These are phyloP conservation scores for Onychorhynchus coronatus DNA, from an alignment of 2,113 vertebrate genomes.

Conservation along the genomic window DNA sequence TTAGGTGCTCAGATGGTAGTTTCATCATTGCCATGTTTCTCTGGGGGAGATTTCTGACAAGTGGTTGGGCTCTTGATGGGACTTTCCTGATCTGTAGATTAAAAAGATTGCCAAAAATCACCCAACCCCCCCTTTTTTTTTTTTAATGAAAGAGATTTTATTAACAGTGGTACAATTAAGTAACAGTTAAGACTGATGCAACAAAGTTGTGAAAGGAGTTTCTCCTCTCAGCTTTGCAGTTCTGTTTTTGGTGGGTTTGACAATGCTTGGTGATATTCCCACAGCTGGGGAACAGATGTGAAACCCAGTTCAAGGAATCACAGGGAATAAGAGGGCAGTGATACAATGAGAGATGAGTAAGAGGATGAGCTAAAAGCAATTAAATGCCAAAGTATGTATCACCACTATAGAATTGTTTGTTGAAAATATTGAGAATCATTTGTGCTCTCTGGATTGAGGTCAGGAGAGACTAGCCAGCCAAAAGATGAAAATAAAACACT, in stretches of 20 bases:
- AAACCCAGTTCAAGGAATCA: background rate
- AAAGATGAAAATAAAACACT: background rate
- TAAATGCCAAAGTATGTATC: background rate
- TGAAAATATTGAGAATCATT: background rate
- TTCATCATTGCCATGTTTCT: background rate
- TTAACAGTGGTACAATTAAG: background rate
- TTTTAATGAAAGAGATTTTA: background rate
- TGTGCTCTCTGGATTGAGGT: background rate
- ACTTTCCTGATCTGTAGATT: background rate
- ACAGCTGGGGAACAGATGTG: background rate
- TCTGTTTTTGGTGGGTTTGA: background rate
- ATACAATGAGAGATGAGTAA: background rate
- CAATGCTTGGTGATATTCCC: rapidly evolving
- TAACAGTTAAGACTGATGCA: background rate
- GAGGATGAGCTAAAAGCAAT: background rate
- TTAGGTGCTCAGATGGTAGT: background rate
- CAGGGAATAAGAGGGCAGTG: background rate
- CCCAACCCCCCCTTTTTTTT: background rate
- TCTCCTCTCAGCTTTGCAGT: background rate
- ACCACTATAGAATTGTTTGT: background rate
- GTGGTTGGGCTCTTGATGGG: background rate
- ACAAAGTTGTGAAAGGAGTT: background rate
- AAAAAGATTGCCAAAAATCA: background rate
- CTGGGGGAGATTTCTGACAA: background rate
- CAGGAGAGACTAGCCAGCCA: background rate